Conservation (phyloP, 2,113 vertebrate species). For the Ictalurus punctatus region DNA sequence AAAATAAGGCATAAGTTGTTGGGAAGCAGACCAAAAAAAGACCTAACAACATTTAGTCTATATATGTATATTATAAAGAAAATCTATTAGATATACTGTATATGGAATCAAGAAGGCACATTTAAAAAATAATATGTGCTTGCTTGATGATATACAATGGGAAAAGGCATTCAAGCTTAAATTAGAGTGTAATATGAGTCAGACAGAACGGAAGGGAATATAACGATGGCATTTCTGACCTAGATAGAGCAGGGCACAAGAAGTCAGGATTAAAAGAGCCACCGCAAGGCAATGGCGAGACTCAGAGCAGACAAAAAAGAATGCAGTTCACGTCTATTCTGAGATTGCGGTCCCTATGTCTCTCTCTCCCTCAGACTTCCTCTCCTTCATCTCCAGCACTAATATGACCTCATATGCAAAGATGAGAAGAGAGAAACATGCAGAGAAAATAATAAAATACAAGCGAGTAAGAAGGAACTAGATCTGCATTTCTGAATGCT, state of each 20-base stretch:
- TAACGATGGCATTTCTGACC: constrained; percentile 46
- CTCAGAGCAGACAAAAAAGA: constrained; percentile 33
- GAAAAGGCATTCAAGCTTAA: constrained; percentile 15
- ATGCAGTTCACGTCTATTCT: constrained; percentile 44
- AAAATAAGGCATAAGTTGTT: constrained; percentile 10
- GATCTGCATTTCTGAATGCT: background rate
- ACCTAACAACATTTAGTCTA: background rate
- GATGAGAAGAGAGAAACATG: background rate
- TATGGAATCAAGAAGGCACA: background rate
- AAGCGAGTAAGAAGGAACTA: background rate
- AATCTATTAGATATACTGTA: background rate
- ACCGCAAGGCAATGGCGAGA: constrained; percentile 46
- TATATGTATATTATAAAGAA: background rate
- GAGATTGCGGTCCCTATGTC: constrained; percentile 24
- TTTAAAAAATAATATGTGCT: background rate
- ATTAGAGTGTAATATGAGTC: constrained; percentile 15
- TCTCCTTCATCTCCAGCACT: constrained; percentile 23
- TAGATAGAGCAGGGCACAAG: constrained; percentile 45
- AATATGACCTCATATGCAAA: constrained; percentile 55
- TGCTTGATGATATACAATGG: background rate
- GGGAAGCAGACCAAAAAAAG: background rate
- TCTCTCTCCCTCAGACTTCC: background rate
- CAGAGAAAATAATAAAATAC: background rate
- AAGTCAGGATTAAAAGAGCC: constrained; percentile 43
- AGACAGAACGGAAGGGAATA: constrained; percentile 19